Conservation (phyloP, 2,113 vertebrate species). For the Piprites chloris region DNA sequence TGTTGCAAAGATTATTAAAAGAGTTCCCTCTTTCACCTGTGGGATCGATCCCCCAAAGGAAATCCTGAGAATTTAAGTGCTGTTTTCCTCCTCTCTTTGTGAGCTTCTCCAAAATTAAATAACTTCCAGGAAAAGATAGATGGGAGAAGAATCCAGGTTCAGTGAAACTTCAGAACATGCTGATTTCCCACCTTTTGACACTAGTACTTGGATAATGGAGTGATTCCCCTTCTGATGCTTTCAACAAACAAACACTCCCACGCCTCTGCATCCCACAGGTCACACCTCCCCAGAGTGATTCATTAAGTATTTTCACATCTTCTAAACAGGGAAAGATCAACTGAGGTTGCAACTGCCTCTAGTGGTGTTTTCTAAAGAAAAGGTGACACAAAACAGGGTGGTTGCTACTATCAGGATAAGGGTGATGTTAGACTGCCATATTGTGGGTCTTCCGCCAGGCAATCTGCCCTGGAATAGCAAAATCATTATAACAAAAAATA, state of each 20-base stretch:
- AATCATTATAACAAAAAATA: not conserved
- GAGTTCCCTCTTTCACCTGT: not conserved
- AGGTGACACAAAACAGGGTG: not conserved
- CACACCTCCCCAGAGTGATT: not conserved
- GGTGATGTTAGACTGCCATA: not conserved
- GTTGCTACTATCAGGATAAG: not conserved
- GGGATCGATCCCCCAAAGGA: not conserved
- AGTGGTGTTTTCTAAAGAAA: not conserved
- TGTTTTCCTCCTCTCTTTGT: not conserved
- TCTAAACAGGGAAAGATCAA: not conserved
- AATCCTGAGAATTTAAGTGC: not conserved
- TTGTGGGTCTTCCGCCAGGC: not conserved
- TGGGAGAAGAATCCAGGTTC: not conserved
- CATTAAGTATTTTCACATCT: conserved; percentile 38
- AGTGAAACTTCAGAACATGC: not conserved
- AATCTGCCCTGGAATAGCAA: not conserved
- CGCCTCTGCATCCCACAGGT: not conserved
- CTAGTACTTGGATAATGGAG: fast-evolving
- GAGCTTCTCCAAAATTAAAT: not conserved
- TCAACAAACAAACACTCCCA: not conserved
- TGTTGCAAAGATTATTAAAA: not conserved
- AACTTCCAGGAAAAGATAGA: not conserved
- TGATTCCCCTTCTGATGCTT: not conserved
- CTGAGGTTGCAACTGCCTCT: conserved; percentile 4
- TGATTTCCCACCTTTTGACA: not conserved